Conservation (phyloP, 2,888 invertebrate genomes). For the Volucella bombylans region DNA sequence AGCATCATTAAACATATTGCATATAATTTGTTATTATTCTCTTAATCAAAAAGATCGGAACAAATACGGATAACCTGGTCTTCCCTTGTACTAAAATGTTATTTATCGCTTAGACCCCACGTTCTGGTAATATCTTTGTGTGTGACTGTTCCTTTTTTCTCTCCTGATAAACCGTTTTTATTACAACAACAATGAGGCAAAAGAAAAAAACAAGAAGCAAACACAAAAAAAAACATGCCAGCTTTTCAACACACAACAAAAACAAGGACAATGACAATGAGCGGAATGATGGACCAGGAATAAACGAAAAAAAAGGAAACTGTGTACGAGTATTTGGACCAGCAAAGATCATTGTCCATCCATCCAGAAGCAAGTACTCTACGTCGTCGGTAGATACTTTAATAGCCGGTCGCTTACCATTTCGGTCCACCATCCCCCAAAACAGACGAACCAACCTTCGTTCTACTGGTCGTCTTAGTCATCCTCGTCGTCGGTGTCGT, state of each 20-base stretch:
- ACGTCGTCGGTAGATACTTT: slow-evolving; percentile 24
- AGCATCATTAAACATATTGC: slow-evolving; percentile 73
- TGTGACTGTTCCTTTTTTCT: neutral
- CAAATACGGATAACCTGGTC: slow-evolving; percentile 46
- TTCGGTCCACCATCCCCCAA: slow-evolving; percentile 11
- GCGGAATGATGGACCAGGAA: too few relatives aligned
- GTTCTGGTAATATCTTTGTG: slow-evolving; percentile 26
- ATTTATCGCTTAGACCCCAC: slow-evolving; percentile 59
- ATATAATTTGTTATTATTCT: slow-evolving; percentile 73
- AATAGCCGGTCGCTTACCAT: slow-evolving; percentile 45
- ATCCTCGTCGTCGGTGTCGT: slow-evolving; percentile 17
- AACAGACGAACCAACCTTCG: slow-evolving; percentile 9
- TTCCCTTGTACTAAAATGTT: slow-evolving; percentile 58
- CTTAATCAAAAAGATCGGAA: slow-evolving; percentile 71
- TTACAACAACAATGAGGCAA: slow-evolving; percentile 44
- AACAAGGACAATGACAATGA: slow-evolving; percentile 8
- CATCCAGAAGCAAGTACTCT: slow-evolving; percentile 40
- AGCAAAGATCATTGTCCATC: slow-evolving; percentile 63
- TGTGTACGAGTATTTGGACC: neutral
- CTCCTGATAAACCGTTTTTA: slow-evolving; percentile 65
- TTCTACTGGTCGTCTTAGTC: neutral
- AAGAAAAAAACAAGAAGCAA: too few relatives aligned
- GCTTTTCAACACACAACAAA: slow-evolving; percentile 46
- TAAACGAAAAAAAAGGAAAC: too few relatives aligned
- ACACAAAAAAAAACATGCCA: slow-evolving; percentile 6